Base-by-base conservation (phyloP, 2,888 invertebrate genomes). In the Leptogaster cylindrica region DNA sequence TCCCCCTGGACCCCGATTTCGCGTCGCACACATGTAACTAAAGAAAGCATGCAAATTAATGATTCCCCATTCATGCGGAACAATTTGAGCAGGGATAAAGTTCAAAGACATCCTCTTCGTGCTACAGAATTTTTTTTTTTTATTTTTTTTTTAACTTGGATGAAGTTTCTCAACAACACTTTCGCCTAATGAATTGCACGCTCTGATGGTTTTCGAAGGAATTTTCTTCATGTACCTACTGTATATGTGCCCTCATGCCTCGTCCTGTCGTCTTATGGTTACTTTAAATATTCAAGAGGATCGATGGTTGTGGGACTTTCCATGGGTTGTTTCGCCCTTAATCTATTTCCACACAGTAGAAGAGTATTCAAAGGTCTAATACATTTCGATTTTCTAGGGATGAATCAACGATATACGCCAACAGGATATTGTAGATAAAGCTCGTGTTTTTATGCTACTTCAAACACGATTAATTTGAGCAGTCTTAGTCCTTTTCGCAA, bases 31-130 rank as follows among this genome's bases (percentile, higher is more conserved):
- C 51, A 41, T 39, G 41, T 58, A 51, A 58, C 58, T 58, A 41
- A 58, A 28, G 58, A 41, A 58, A 58, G 41, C 58, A 58, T 58
- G 58, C 58, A 58, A 58, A 58, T 58, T 58, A 58, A 58, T 58
- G 58, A 58, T 58, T 41, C 58, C 41, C 41, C 39, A 41, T 58
- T 58, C 58, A 58, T 58, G 58, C 27, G 58, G 58, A 58, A 39
- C 36, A 36, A 58, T 58, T 58, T 41, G 25, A 58, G 58, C 58
- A 58, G 41, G 58, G 58, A 58, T 58, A 58, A 39, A 58, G 58
- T 58, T 58, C 58, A 58, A 58, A 58, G 58, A 25, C 58, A 58
- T 58, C 25, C 58, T 41, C 2, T 46, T 25, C 23, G 36, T 39
- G 58, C 25, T 39, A 36, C 14, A 41, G 58, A 41, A 39, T 58